Evolutionary conservation across 2,113 vertebrate species (phyloP), one percentile per base, ranked within the genome.

Genomic region (Oryzias curvinotus): DNA sequence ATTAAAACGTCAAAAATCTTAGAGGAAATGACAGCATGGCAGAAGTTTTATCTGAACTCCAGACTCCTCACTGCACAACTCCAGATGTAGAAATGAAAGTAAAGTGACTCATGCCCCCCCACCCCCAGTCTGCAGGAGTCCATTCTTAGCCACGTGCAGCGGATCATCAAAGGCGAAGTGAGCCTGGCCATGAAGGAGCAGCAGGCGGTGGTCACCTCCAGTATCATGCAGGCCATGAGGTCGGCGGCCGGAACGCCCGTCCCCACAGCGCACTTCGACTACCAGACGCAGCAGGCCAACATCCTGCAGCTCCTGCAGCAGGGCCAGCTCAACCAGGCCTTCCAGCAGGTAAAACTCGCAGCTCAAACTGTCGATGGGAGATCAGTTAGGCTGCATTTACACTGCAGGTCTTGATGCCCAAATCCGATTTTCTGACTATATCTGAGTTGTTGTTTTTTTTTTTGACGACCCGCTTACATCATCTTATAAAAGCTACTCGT

Each of bases 161-260:
- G 95, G 16, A 95, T 98, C 7, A 95, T 99, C 65, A 98, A 98
- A 84, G 97, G 95, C 1, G 97, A 99, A 76, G 96, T 99, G 79
- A 95, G 93, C 69, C 82, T 93, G 79, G 97, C 97, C 1, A 96
- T 99, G 93, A 99, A 97, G 88, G 97, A 98, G 82, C 97, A 99
- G 87, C 97, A 99, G 76, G 96, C 92, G 0, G 93, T 90, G 0
- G 97, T 99, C 77, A 97, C 96, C 55, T 96, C 95, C 1, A 98
- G 96, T 90, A 99, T 99, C n/a, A 96, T 98, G 91, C 97, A 98
- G 90, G 97, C 97, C 0, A 98, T 99, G 97, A 93, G 96, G 71
- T 99, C 97, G 0, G 96, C 97, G 0, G 95, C 97, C 0, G 92
- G 96, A 63, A 99, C 97, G 0, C 96, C 97, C 1, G 93, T 98